Conservation (phyloP, 2,797 vertebrate genomes). For the Enteromius anoplus region DNA sequence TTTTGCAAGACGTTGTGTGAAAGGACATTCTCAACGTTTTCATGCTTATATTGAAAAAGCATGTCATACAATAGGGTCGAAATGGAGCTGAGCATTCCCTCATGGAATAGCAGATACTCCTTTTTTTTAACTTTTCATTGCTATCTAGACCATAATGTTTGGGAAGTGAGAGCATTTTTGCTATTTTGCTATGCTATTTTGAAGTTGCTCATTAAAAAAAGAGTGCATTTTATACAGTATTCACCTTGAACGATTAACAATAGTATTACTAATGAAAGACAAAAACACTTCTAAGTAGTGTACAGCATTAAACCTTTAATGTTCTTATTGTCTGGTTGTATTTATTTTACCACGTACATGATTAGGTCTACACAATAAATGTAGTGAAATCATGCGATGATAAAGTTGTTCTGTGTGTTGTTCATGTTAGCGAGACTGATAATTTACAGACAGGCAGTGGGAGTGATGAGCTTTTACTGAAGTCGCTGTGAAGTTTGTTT, state of each 20-base stretch:
- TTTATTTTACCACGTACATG: background rate
- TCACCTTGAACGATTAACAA: background rate
- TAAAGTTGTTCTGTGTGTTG: background rate
- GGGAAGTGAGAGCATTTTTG: background rate
- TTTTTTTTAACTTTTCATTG: background rate
- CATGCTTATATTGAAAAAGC: background rate
- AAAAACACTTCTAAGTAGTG: background rate
- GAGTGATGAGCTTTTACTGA: conserved; percentile 10
- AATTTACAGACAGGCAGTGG: background rate
- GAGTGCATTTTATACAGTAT: background rate
- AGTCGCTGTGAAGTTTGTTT: conserved; percentile 15
- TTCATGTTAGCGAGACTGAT: conserved; percentile 1
- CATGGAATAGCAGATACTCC: background rate
- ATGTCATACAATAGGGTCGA: background rate
- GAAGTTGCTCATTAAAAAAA: background rate
- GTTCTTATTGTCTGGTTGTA: background rate
- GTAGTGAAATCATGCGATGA: background rate
- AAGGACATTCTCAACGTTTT: background rate
- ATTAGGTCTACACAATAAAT: background rate
- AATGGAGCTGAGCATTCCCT: background rate
- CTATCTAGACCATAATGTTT: background rate
- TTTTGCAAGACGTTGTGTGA: conserved; percentile 11
- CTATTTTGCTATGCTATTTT: background rate
- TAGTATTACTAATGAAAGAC: background rate
- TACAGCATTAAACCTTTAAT: background rate